These are phyloP conservation scores for Lampris incognitus DNA, from an alignment of 2,113 vertebrate genomes.

Conservation along the genomic window DNA sequence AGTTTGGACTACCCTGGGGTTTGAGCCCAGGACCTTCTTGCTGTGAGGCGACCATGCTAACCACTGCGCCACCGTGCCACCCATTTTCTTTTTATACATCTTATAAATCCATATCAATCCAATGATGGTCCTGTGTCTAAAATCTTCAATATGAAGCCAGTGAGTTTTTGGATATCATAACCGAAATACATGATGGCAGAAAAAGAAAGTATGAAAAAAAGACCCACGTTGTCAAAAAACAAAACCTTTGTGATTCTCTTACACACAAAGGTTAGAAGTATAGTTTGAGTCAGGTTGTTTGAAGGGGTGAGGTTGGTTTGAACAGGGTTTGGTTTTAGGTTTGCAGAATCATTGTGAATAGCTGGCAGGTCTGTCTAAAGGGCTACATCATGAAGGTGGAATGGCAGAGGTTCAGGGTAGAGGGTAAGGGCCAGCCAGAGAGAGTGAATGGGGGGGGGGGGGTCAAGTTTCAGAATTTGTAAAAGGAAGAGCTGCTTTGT, in stretches of 20 bases:
- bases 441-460: slow-evolving; percentile 2
- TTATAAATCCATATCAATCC: too few relatives aligned
- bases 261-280: too few relatives aligned
- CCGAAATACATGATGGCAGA: too few relatives aligned
- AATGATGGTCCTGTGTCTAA: too few relatives aligned
- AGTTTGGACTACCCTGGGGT: too few relatives aligned
- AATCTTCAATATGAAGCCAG: too few relatives aligned
- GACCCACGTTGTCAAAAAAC: neutral
- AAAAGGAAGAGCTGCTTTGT: slow-evolving; percentile 47
- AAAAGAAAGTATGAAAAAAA: too few relatives aligned
- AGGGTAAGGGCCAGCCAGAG: neutral
- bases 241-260: neutral
- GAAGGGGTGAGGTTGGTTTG: neutral
- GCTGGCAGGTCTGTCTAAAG: slow-evolving; percentile 23
- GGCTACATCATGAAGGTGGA: neutral
- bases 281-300: neutral
- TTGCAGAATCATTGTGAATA: slow-evolving; percentile 7
- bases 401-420: slow-evolving; percentile 19
- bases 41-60: too few relatives aligned
- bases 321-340: neutral
- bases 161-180: too few relatives aligned
- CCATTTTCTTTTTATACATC: too few relatives aligned
- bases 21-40: too few relatives aligned
- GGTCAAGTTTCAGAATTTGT: slow-evolving; percentile 30
- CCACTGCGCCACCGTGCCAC: too few relatives aligned